Percentiles rank a stretch among this genome's conserved stretches.
phyloP scores from a whole-genome alignment of 2,888 invertebrate genomes.

The Thelaira solivaga region DNA sequence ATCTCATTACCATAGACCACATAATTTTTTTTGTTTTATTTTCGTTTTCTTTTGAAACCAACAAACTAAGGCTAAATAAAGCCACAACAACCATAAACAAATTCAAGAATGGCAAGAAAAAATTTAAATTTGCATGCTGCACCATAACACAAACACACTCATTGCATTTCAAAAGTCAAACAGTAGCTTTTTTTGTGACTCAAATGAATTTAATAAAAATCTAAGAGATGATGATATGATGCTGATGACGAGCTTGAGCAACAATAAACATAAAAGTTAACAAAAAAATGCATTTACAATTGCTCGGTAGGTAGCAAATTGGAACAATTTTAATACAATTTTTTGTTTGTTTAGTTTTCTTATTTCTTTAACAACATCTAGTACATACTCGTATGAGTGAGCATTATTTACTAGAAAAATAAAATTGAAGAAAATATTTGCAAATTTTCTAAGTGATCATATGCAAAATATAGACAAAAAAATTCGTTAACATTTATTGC shows the following conservation, averaged over 20 bases:
- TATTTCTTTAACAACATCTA: conserved; percentile 9
- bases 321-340: conserved; percentile 55
- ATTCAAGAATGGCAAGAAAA: conserved; percentile 12
- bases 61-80: conserved; percentile 11
- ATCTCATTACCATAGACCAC: conserved; percentile 60
- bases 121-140: conserved; percentile 50
- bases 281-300: conserved; percentile 22
- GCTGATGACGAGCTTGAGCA: conserved; percentile 18
- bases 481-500: conserved; percentile 48
- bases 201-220: conserved; percentile 52
- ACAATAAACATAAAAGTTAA: background rate
- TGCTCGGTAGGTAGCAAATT: conserved; percentile 62
- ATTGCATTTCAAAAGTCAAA: conserved; percentile 42
- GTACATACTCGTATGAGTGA: background rate
- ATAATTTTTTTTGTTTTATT: too few species aligned
- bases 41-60: background rate
- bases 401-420: background rate
- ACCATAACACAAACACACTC: conserved; percentile 3
- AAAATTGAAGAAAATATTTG: conserved; percentile 1
- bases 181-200: conserved; percentile 49
- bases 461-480: conserved; percentile 54
- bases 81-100: conserved; percentile 51
- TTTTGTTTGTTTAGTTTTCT: too few species aligned
- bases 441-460: conserved; percentile 24
- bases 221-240: conserved; percentile 27